Evolutionary conservation across 2,113 vertebrate species (phyloP).

Genomic region (Tauraco erythrolophus): DNA sequence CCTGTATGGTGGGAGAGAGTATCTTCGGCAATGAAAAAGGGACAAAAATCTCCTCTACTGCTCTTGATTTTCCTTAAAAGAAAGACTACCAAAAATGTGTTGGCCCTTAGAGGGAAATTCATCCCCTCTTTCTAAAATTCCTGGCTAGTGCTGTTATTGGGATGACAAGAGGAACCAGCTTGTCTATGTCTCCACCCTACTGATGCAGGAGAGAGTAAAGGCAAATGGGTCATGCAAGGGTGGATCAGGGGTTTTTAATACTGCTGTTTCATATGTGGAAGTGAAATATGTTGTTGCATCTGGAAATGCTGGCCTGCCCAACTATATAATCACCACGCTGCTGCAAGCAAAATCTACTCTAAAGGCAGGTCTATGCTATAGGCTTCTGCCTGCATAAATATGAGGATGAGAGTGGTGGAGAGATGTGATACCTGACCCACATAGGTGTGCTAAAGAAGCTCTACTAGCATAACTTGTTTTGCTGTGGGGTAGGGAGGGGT

Average conservation of each 20-base stretch:
- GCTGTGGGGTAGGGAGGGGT: conserved; percentile 43
- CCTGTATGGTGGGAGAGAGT: neutral
- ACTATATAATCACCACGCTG: conserved; percentile 5
- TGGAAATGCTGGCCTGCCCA: conserved; percentile 60
- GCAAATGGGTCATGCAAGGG: conserved; percentile 53
- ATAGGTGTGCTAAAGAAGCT: conserved; percentile 41
- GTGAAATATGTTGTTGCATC: conserved; percentile 48
- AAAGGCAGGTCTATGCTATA: conserved; percentile 2
- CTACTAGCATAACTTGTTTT: conserved; percentile 49
- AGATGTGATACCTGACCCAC: conserved; percentile 68
- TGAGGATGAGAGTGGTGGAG: neutral
- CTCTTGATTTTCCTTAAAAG: neutral
- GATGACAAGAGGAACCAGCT: conserved; percentile 7
- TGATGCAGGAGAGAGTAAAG: conserved; percentile 38
- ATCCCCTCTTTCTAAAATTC: neutral
- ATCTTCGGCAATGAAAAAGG: neutral
- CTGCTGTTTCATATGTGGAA: conserved; percentile 53
- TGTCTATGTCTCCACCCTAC: neutral
- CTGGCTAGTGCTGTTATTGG: neutral
- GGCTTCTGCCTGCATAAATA: conserved; percentile 56
- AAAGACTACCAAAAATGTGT: neutral
- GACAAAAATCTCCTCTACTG: neutral
- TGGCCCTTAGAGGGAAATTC: neutral
- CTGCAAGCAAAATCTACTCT: conserved; percentile 41
- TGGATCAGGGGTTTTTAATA: conserved; percentile 34